Percentiles rank a stretch among this genome's conserved stretches.
Conservation (phyloP, 2,888 invertebrate genomes). For the Drosophila leonis region DNA sequence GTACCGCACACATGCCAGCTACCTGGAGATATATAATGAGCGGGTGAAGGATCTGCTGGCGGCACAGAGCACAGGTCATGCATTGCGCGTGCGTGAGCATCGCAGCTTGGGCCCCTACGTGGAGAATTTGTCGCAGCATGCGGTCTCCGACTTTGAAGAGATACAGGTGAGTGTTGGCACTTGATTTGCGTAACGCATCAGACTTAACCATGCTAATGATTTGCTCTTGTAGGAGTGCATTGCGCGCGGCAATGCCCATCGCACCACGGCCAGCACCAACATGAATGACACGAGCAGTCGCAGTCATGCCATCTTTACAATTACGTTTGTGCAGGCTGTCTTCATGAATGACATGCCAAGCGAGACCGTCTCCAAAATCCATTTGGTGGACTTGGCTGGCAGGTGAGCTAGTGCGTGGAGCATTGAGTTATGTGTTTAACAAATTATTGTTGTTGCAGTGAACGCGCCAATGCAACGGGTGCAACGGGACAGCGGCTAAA, state of each 20-base stretch:
- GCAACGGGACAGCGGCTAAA: constrained; percentile 95
- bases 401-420: constrained; percentile 88
- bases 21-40: constrained; percentile 94
- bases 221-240: constrained; percentile 89
- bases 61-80: constrained; percentile 88
- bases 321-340: constrained; percentile 95
- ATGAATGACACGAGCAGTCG: constrained; percentile 97
- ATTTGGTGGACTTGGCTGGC: constrained; percentile 95
- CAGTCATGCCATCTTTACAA: constrained; percentile 96
- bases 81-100: constrained; percentile 92
- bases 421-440: constrained; percentile 43
- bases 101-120: constrained; percentile 93
- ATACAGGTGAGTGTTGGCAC: constrained; percentile 89
- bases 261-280: constrained; percentile 95
- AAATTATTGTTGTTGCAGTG: constrained; percentile 86
- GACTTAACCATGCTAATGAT: background rate
- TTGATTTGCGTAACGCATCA: background rate
- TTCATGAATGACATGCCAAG: constrained; percentile 95
- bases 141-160: constrained; percentile 94
- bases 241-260: constrained; percentile 92
- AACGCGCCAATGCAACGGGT: constrained; percentile 94
- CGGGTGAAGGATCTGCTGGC: constrained; percentile 91
- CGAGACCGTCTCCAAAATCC: constrained; percentile 95
- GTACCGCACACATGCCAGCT: constrained; percentile 94
- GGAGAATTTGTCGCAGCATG: constrained; percentile 93